phyloP scores from a whole-genome alignment of 2,113 vertebrate species.

The Maccullochella peelii region DNA sequence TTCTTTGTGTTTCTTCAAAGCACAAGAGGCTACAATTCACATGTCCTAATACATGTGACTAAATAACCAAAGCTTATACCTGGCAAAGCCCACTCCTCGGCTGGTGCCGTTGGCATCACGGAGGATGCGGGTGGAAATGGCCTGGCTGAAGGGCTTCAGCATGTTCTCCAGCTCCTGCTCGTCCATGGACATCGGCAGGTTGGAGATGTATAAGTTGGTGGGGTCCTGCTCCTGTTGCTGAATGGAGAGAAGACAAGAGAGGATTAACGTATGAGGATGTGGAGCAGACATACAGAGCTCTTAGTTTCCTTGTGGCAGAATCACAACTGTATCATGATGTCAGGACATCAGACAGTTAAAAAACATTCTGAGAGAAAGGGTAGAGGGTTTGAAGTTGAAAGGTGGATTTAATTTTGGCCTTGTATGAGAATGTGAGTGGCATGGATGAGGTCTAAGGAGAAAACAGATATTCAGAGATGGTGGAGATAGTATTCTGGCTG shows the following conservation, averaged over 20 bases:
- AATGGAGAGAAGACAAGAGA: slow-evolving; percentile 5
- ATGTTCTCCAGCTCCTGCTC: slow-evolving; percentile 94
- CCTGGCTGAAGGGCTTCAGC: slow-evolving; percentile 95
- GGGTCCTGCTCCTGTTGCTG: slow-evolving; percentile 98
- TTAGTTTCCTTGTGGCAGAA: not conserved
- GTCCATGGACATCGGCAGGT: slow-evolving; percentile 92
- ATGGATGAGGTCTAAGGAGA: slow-evolving; percentile 19
- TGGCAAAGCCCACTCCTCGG: slow-evolving; percentile 94
- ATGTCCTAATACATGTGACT: not conserved
- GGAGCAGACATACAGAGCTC: not conserved
- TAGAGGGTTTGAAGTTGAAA: slow-evolving; percentile 20
- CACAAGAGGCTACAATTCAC: not conserved
- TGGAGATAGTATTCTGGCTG: slow-evolving; percentile 46
- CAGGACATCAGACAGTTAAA: not conserved
- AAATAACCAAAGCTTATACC: slow-evolving; percentile 74
- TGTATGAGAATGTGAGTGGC: slow-evolving; percentile 11
- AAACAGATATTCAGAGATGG: slow-evolving; percentile 45
- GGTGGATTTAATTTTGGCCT: slow-evolving; percentile 52
- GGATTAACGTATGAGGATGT: slow-evolving; percentile 19
- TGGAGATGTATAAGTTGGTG: slow-evolving; percentile 96
- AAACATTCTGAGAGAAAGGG: slow-evolving; percentile 8
- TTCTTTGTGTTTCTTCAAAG: not conserved
- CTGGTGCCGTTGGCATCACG: slow-evolving; percentile 91
- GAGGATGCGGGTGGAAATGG: slow-evolving; percentile 94
- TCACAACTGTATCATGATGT: not conserved